A percentile compares a stretch with the other conserved stretches of the same genome.
phyloP scores from a whole-genome alignment of 2,888 invertebrate species.

The Philonicus albiceps region DNA sequence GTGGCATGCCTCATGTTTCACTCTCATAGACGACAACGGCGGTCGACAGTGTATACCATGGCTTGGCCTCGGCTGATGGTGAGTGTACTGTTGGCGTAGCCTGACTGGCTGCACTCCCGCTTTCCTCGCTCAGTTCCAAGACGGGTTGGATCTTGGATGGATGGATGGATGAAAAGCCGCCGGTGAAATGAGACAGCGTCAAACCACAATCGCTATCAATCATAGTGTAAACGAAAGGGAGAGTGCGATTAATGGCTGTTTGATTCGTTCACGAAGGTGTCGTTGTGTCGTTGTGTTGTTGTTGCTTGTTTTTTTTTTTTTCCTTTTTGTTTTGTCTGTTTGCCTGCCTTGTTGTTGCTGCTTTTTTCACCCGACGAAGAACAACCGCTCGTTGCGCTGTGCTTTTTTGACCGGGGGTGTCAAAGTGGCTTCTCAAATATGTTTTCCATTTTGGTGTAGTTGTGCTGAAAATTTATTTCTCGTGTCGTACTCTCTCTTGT shows the following conservation, averaged over 20 bases:
- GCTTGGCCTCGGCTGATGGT: too few relatives aligned
- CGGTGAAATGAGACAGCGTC: constrained; percentile 51
- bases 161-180: constrained; percentile 49
- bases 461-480: not conserved
- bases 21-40: not conserved
- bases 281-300: not conserved
- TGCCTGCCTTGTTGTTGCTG: not conserved
- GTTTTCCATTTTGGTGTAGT: not conserved
- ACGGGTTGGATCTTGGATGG: constrained; percentile 49
- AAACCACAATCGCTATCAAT: constrained; percentile 51
- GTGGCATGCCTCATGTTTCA: not conserved
- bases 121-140: not conserved
- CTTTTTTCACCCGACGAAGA: not conserved
- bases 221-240: constrained; percentile 53
- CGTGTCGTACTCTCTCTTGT: constrained; percentile 5
- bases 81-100: not conserved
- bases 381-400: not conserved
- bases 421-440: constrained; percentile 2
- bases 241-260: constrained; percentile 53
- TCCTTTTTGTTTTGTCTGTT: not conserved
- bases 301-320: not conserved
- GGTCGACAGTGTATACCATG: not conserved
- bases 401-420: constrained; percentile 27
- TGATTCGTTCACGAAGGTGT: constrained; percentile 50
- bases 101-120: not conserved